Evolutionary conservation across 2,797 vertebrate species (phyloP).

Genomic region (Rhyacichthys aspro): DNA sequence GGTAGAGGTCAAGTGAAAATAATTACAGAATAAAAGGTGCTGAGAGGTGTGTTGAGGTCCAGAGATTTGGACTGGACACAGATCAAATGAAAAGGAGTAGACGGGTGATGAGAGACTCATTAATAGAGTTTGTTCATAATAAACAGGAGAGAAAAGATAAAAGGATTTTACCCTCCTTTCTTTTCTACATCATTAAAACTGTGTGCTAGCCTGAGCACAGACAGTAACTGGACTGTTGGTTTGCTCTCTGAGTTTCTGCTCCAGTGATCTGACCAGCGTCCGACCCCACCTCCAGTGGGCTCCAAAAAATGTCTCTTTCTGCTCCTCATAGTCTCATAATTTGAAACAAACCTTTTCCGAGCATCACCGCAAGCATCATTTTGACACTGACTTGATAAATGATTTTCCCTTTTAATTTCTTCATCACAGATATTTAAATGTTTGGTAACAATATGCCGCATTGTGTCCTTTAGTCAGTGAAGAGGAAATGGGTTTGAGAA

Average conservation of each 20-base stretch:
- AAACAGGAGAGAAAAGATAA: slow-evolving; percentile 36
- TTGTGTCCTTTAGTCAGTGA: background rate
- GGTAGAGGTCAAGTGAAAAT: slow-evolving; percentile 3
- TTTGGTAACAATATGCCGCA: too few species aligned
- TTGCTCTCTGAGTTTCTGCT: slow-evolving; percentile 55
- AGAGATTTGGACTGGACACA: slow-evolving; percentile 20
- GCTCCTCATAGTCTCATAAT: too few species aligned
- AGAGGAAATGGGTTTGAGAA: slow-evolving; percentile 50
- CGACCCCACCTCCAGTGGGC: slow-evolving; percentile 53
- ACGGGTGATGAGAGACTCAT: slow-evolving; percentile 35
- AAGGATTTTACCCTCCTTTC: slow-evolving; percentile 29
- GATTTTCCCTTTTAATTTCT: too few species aligned
- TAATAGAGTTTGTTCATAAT: slow-evolving; percentile 35
- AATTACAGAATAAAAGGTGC: slow-evolving; percentile 37
- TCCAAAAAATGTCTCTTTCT: slow-evolving; percentile 58
- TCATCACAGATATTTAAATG: too few species aligned
- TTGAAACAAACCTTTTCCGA: slow-evolving; percentile 14
- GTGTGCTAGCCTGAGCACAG: slow-evolving; percentile 59
- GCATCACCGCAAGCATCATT: slow-evolving; percentile 18
- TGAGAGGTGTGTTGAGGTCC: slow-evolving; percentile 46
- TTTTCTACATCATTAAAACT: slow-evolving; percentile 66
- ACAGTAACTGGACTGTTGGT: slow-evolving; percentile 59
- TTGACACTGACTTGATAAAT: background rate
- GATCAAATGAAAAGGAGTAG: slow-evolving; percentile 24
- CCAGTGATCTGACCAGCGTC: slow-evolving; percentile 58